Evolutionary conservation across 1,140 invertebrate species (phyloP), one percentile per base, ranked within the genome.

Genomic region (Nautilus pompilius): DNA sequence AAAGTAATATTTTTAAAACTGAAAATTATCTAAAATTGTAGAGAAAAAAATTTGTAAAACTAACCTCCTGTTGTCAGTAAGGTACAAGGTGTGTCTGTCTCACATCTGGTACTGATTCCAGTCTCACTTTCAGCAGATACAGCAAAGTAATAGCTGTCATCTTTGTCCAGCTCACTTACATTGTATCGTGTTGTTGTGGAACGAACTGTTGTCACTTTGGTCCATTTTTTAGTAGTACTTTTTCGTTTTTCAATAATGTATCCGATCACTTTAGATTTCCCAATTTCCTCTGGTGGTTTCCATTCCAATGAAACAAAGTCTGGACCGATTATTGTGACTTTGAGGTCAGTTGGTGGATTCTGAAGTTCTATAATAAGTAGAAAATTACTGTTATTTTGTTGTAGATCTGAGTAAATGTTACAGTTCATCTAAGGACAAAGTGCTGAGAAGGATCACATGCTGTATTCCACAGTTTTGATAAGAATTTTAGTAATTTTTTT

Each of bases 51-150:
- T n/a, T n/a, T n/a, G n/a, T n/a, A n/a, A n/a, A 33, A 54, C 36
- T 20, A 55, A 77, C 73, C 67, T 73, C 75, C 73, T 15, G 95
- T 95, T 88, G 97, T 72, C 41, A 60, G 65, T 22, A 67, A 68
- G 41, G 60, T 78, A 15, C 74, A 62, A 17, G 96, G 92, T 82
- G 93, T 95, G 4, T 88, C 85, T 3, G 93, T 93, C 75, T 94
- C 91, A 15, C 96, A 83, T 17, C 93, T 90, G 57, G 92, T 90
- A 73, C 96, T 94, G 81, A 93, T 90, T 15, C 97, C 97, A 75
- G 97, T 96, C 33, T 97, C 94, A 84, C 99, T 99, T 20, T 93
- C 93, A n/a, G 97, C 97, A 87, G 93, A 91, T 2, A 99, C 90
- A 66, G 95, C 87, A 86, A 99, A 99, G 70, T 95, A 86, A 76